These are phyloP conservation scores for Spialia ferax DNA, from an alignment of 2,888 invertebrate genomes.

Conservation along the genomic window DNA sequence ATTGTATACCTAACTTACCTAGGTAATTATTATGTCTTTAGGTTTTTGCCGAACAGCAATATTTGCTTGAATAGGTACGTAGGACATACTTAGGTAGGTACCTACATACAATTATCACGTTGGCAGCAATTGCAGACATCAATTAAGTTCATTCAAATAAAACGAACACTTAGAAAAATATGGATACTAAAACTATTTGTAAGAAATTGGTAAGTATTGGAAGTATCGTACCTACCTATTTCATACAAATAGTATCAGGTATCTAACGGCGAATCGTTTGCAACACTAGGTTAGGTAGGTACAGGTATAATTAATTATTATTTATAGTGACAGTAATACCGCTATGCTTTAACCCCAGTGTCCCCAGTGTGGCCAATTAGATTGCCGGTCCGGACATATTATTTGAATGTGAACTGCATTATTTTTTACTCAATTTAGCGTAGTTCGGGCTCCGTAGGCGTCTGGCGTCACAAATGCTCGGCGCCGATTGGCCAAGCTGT, in stretches of 20 bases:
- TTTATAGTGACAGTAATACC: slow-evolving; percentile 1
- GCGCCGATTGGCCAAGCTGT: slow-evolving; percentile 51
- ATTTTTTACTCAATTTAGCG: slow-evolving; percentile 1
- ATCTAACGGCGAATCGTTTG: not conserved
- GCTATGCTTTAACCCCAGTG: not conserved
- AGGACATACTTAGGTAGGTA: too few relatives aligned
- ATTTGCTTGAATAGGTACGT: too few relatives aligned
- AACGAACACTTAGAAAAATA: too few relatives aligned
- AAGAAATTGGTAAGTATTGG: too few relatives aligned
- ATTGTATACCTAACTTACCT: too few relatives aligned
- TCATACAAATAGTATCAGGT: slow-evolving; percentile 5
- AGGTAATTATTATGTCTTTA: too few relatives aligned
- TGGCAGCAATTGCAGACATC: too few relatives aligned
- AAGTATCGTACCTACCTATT: too few relatives aligned
- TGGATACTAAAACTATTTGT: too few relatives aligned
- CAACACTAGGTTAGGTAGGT: not conserved
- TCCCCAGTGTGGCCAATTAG: not conserved
- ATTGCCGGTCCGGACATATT: not conserved
- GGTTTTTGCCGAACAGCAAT: too few relatives aligned
- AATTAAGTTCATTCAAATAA: too few relatives aligned
- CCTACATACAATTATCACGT: too few relatives aligned
- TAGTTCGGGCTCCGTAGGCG: not conserved
- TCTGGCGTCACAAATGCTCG: not conserved
- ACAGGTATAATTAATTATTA: not conserved
- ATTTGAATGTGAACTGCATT: not conserved